phyloP scores from a whole-genome alignment of 2,888 invertebrate genomes.

The Escarpia spicata region DNA sequence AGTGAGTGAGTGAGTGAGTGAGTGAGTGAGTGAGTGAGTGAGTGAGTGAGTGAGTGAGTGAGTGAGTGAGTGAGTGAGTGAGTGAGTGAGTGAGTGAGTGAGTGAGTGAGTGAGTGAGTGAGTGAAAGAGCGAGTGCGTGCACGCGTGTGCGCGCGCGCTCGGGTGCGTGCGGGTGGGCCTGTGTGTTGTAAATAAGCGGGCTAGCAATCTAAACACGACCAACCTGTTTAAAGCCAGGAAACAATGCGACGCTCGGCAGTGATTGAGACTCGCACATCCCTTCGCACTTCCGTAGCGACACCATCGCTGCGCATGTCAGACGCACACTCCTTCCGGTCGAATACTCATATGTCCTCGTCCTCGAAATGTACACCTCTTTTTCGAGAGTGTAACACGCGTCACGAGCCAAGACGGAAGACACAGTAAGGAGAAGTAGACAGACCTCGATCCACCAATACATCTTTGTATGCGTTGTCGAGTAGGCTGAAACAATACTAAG shows the following conservation, averaged over 20 bases:
- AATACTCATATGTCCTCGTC: background rate
- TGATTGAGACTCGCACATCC: conserved; percentile 2
- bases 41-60: too few relatives aligned
- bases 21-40: too few relatives aligned
- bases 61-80: too few relatives aligned
- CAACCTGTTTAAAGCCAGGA: background rate
- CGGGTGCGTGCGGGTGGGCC: too few relatives aligned
- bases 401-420: background rate
- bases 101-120: too few relatives aligned
- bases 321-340: background rate
- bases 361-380: background rate
- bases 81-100: too few relatives aligned
- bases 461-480: background rate
- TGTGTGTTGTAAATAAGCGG: background rate
- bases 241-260: background rate
- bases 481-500: background rate
- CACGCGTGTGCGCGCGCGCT: background rate
- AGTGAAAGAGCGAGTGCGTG: too few relatives aligned
- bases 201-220: background rate
- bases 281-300: background rate
- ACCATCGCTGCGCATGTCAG: background rate
- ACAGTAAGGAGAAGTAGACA: background rate
- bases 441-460: background rate
- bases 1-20: too few relatives aligned
- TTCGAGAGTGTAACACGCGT: background rate